Base-by-base conservation (phyloP, 1,140 invertebrate genomes). In the Apis dorsata region DNA sequence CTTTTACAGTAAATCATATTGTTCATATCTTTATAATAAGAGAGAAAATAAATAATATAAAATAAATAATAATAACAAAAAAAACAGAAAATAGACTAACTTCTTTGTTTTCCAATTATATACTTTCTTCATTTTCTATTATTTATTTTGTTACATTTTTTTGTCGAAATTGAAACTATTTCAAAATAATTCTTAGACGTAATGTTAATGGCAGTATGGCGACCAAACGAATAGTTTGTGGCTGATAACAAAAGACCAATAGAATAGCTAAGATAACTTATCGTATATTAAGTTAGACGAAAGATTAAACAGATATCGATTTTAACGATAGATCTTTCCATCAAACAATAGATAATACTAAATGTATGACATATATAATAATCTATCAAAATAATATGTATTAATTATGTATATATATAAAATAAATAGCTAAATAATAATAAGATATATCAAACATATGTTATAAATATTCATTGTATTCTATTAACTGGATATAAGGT, bases 241-340 rank as follows among this genome's bases (percentile, higher is more conserved):
- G 74, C 59, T 77, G 83, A 86, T 85, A 86, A 77, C 68, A 55
- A 19, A 65, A 44, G 34, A 44, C 34, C 34, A 66, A 44, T 59
- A 49, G 73, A 62, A 53, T 19, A 65, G 28, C n/a, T 24, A 3
- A 53, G 85, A 85, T 85, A 86, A 85, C 55, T n/a, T 86, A 86
- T 86, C 85, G 62, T n/a, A 19, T 53, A 79, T 55, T 57, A 34
- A 63, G 34, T 59, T 86, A 71, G 53, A 85, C 68, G 76, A 80
- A 81, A 86, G 84, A 85, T 85, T 70, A 68, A 62, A 81, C 57
- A 55, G 60, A 76, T 71, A 73, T 70, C 44, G 60, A 57, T 57
- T 65, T 57, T 53, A 13, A 63, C 9, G 21, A 53, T 49, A 49
- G 21, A 69, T n/a, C 11, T 68, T 69, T 12, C 13, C 51, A 19